A percentile compares a stretch with the other conserved stretches of the same genome.
Conservation (phyloP, 2,113 vertebrate species). For the Anseranas semipalmata region DNA sequence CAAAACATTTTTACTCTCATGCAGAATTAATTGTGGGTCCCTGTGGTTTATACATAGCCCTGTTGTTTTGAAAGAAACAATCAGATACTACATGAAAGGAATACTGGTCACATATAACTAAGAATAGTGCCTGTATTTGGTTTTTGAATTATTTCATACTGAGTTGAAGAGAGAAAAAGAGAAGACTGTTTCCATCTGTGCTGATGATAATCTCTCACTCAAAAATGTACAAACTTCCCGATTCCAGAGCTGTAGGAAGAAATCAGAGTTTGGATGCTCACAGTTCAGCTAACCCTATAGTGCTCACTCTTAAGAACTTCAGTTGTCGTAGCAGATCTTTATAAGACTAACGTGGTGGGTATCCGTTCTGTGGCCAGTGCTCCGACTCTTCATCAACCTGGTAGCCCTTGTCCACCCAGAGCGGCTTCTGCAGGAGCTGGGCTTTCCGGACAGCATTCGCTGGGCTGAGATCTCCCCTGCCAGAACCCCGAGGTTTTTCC, state of each 20-base stretch:
- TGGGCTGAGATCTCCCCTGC: accelerated
- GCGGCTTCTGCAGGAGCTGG: accelerated
- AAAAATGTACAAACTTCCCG: neutral
- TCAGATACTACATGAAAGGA: neutral
- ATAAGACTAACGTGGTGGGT: accelerated
- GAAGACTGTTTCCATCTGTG: neutral
- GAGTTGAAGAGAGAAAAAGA: neutral
- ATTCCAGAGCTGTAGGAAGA: neutral
- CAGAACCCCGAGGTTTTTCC: neutral
- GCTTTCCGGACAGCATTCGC: accelerated
- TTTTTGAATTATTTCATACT: neutral
- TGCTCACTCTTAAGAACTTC: neutral
- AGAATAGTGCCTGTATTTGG: accelerated
- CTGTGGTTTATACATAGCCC: neutral
- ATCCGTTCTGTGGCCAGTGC: neutral
- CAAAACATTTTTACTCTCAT: neutral
- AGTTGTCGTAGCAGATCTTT: accelerated
- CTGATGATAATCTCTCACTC: neutral
- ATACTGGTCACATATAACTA: neutral
- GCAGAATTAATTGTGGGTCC: neutral
- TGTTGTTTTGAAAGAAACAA: neutral
- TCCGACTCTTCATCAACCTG: accelerated
- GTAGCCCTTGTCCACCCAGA: accelerated
- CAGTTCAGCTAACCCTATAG: neutral
- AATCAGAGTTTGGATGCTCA: neutral